phyloP scores from a whole-genome alignment of 2,113 vertebrate species.

The Tiliqua scincoides region DNA sequence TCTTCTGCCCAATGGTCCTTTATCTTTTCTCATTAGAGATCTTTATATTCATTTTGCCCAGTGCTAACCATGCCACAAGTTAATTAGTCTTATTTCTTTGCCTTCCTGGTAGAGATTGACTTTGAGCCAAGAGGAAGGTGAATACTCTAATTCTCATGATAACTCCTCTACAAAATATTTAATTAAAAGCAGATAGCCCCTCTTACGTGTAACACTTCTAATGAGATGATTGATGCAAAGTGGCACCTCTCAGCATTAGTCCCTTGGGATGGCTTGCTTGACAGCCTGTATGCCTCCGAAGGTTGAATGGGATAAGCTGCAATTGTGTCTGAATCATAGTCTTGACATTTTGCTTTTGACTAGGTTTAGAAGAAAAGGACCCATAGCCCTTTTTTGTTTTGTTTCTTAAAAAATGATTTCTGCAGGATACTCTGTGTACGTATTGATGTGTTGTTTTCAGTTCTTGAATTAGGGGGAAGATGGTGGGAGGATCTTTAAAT shows the following conservation, averaged over 20 bases:
- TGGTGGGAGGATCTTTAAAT: too few species aligned
- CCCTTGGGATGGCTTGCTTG: not conserved
- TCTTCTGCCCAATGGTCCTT: not conserved
- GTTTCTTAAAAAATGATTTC: not conserved
- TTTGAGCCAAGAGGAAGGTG: not conserved
- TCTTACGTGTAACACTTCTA: not conserved
- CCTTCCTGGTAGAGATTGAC: not conserved
- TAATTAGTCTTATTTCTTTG: not conserved
- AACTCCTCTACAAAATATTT: not conserved
- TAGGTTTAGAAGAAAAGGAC: not conserved
- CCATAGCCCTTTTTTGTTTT: not conserved
- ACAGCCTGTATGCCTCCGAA: not conserved
- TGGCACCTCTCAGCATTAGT: not conserved
- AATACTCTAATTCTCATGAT: not conserved
- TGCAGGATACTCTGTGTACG: not conserved
- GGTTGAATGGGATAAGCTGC: not conserved
- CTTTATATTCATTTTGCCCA: not conserved
- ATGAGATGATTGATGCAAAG: not conserved
- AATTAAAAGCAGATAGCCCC: conserved; percentile 3
- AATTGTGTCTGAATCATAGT: not conserved
- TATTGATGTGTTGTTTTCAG: not conserved
- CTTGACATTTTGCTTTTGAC: not conserved
- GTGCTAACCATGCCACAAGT: not conserved
- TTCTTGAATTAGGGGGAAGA: too few species aligned
- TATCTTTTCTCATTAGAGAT: not conserved